These are phyloP conservation scores for Rhinichthys klamathensis DNA, from an alignment of 2,113 vertebrate species.

Conservation along the genomic window DNA sequence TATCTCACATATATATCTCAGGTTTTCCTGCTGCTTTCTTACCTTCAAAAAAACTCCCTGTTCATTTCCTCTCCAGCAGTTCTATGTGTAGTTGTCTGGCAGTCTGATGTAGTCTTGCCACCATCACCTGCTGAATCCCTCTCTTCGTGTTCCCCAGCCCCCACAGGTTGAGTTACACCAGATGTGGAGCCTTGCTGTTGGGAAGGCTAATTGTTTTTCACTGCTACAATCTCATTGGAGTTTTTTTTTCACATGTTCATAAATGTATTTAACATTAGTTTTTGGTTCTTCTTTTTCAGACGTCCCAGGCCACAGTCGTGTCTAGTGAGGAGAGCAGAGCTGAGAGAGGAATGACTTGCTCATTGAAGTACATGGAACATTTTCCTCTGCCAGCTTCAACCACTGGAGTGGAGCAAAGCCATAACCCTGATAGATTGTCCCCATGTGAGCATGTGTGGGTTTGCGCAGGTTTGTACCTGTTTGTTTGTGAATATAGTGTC, in stretches of 20 bases:
- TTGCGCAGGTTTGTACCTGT: conserved; percentile 35
- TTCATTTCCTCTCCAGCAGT: conserved; percentile 11
- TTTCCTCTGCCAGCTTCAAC: conserved; percentile 58
- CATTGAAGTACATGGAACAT: conserved; percentile 44
- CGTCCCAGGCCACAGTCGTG: not conserved
- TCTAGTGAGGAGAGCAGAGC: conserved; percentile 40
- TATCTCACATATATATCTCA: too few relatives aligned
- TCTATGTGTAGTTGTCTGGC: not conserved
- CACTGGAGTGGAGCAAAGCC: conserved; percentile 41
- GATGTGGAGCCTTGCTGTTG: conserved; percentile 85
- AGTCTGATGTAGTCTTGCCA: conserved; percentile 60
- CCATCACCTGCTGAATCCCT: conserved; percentile 88
- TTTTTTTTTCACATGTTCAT: conserved; percentile 63
- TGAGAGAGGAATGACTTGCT: conserved; percentile 46
- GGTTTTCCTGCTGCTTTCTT: not conserved
- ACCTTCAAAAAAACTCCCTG: not conserved
- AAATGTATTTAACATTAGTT: conserved; percentile 76
- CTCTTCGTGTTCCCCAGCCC: conserved; percentile 68
- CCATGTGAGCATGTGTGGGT: conserved; percentile 36
- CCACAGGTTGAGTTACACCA: conserved; percentile 82
- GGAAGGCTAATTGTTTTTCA: conserved; percentile 89
- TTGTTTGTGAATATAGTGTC: not conserved
- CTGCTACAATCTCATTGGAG: conserved; percentile 85
- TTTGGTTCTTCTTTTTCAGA: conserved; percentile 53
- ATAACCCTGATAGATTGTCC: conserved; percentile 63